These are phyloP conservation scores for Prionailurus viverrinus DNA, from an alignment of 2,113 vertebrate genomes.

Conservation along the genomic window DNA sequence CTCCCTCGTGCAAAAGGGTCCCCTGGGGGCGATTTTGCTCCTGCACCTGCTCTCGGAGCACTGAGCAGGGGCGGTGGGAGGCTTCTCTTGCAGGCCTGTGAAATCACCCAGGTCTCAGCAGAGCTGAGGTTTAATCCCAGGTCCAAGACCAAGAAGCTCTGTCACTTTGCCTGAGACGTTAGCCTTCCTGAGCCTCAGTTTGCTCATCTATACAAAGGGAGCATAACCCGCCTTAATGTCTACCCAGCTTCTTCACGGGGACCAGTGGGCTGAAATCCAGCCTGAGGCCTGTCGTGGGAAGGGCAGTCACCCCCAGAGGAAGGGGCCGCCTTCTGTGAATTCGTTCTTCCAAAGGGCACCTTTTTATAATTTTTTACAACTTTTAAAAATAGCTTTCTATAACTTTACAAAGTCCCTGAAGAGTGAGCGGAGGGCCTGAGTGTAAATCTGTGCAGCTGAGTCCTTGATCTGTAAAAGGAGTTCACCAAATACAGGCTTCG, in stretches of 20 bases:
- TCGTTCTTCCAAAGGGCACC: not conserved
- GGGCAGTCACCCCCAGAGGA: not conserved
- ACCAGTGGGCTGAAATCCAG: not conserved
- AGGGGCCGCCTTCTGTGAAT: not conserved
- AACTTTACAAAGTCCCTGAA: not conserved
- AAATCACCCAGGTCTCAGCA: not conserved
- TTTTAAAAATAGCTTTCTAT: not conserved
- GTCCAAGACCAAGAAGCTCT: not conserved
- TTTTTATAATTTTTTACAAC: not conserved
- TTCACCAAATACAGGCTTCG: not conserved
- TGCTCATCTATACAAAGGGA: not conserved
- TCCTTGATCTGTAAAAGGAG: not conserved
- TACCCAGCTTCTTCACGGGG: not conserved
- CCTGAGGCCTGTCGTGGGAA: not conserved
- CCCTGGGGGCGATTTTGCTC: not conserved
- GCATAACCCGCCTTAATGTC: fast-evolving
- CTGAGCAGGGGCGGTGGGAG: not conserved
- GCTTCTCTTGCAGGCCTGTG: not conserved
- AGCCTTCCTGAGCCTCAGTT: not conserved
- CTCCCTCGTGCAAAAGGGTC: not conserved
- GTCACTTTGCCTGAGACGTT: not conserved
- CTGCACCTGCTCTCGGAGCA: not conserved
- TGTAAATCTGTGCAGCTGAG: not conserved
- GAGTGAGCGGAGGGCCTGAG: not conserved
- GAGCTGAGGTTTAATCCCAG: not conserved